These are phyloP conservation scores for Samia ricini DNA, from an alignment of 1,140 invertebrate genomes.

Conservation along the genomic window DNA sequence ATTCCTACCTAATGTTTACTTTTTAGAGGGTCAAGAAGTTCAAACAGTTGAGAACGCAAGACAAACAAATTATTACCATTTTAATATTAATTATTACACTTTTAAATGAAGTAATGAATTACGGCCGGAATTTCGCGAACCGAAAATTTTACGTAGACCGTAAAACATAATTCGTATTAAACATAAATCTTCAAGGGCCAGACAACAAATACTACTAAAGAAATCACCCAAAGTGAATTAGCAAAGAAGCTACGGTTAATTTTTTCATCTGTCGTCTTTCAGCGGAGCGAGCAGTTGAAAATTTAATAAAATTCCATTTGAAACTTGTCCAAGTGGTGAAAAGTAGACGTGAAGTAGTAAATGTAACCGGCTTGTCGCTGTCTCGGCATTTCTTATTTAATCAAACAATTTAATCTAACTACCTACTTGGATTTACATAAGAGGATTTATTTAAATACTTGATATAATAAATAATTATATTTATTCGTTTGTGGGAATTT, in stretches of 20 bases:
- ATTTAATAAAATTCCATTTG: not conserved
- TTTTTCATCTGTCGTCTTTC: not conserved
- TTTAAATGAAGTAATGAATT: too few species aligned
- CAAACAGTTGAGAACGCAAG: too few species aligned
- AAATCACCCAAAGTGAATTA: not conserved
- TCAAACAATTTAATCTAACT: not conserved
- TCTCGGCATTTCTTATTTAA: not conserved
- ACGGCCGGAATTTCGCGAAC: too few species aligned
- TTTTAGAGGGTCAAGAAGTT: too few species aligned
- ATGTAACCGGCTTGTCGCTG: not conserved
- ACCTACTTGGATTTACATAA: not conserved
- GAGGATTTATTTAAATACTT: too few species aligned
- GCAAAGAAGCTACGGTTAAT: not conserved
- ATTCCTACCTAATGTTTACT: too few species aligned
- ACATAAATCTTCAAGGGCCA: not conserved
- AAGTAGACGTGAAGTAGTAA: not conserved
- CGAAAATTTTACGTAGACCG: not conserved
- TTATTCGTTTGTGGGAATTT: too few species aligned
- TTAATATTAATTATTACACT: too few species aligned
- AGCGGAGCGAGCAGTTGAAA: not conserved
- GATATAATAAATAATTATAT: too few species aligned
- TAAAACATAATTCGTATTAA: not conserved
- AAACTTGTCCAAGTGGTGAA: not conserved
- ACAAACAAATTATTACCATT: too few species aligned
- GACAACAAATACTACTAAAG: not conserved